phyloP scores from a whole-genome alignment of 2,797 vertebrate species.

The Cottoperca gobio region DNA sequence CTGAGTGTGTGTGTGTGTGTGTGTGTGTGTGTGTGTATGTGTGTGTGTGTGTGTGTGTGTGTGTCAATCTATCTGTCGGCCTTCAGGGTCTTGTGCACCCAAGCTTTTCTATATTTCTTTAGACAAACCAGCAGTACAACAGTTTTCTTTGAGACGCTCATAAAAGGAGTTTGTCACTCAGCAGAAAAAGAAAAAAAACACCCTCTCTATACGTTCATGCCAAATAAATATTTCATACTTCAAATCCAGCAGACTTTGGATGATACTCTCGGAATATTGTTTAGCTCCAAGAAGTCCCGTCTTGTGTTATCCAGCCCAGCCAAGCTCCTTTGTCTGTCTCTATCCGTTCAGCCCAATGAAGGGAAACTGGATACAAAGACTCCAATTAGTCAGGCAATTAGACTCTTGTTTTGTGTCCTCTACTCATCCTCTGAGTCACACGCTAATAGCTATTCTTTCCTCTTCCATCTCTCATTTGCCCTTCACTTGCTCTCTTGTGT shows the following conservation, averaged over 20 bases:
- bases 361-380: conserved; percentile 76
- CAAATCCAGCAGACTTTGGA: conserved; percentile 29
- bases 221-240: conserved; percentile 68
- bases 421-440: conserved; percentile 67
- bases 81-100: conserved; percentile 1
- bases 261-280: conserved; percentile 42
- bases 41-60: background rate
- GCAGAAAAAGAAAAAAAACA: conserved; percentile 10
- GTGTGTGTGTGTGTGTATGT: conserved; percentile 9
- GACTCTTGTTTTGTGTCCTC: conserved; percentile 72
- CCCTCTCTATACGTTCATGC: conserved; percentile 12
- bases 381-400: conserved; percentile 85
- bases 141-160: conserved; percentile 17
- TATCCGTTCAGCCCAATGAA: conserved; percentile 66
- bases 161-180: conserved; percentile 38
- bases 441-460: conserved; percentile 67
- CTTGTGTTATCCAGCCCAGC: conserved; percentile 59
- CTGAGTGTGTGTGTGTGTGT: background rate
- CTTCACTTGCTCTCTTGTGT: conserved; percentile 63
- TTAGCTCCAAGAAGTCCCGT: conserved; percentile 37
- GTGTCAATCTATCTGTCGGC: background rate
- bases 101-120: conserved; percentile 23
- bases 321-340: conserved; percentile 62
- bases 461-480: conserved; percentile 69
- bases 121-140: background rate